Base-by-base conservation (phyloP, 2,113 vertebrate genomes). In the Clarias batrachus region DNA sequence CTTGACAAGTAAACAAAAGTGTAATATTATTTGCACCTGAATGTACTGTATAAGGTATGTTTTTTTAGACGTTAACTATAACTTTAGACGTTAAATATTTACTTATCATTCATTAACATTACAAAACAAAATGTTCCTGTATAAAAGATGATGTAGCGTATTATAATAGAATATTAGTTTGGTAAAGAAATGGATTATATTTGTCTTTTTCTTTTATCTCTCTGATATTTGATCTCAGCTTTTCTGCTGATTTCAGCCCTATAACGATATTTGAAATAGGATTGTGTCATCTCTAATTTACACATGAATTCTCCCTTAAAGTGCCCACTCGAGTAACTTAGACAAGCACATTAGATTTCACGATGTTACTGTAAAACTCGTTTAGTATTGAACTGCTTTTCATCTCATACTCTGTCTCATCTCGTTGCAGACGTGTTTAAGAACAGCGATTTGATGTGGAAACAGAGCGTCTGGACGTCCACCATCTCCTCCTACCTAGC, bases 391-490 rank as follows among this genome's bases (percentile, higher is more conserved):
- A 80, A 1, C 52, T 23, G 33, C 7, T 57, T 30, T 83, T 9
- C 10, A 12, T 76, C 66, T 89, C 63, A 41, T 12, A 68, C 30
- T 80, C 27, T 66, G 27, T 57, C 41, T 37, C 54, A 23, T 85
- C 0, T 84, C 23, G 84, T 9, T 54, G 4, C 66, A 99, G 97
- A 98, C 81, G 93, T 99, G 71, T 98, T 96, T 92, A 98, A 97
- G 91, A 98, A 96, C 92, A 90, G 95, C 48, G 97, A 99, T 91
- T 90, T 98, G 90, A 98, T 99, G 97, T 99, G 97, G 98, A 99
- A 98, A 81, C 97, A 99, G 93, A 98, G 98, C 0, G 92, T 99
- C 54, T 99, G 97, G 98, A 99, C 98, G 0, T 99, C 97, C 0
- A 96, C 96, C 78, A 98, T 99, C 92, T 97, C 97, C 93, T 95